These are phyloP conservation scores for Mythimna ferrago DNA, from an alignment of 2,888 invertebrate genomes.

Conservation along the genomic window DNA sequence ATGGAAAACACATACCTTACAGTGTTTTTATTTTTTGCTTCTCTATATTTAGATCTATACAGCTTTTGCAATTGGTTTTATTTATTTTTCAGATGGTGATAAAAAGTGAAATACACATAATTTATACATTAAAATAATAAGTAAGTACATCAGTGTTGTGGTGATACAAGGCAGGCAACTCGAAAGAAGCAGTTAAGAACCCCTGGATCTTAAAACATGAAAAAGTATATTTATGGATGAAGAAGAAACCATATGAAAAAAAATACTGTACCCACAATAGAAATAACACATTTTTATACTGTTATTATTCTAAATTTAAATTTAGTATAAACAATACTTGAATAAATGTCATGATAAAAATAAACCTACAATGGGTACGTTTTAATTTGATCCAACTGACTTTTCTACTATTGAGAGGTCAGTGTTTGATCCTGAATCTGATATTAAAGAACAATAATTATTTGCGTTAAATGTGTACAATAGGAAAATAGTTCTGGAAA, in stretches of 20 bases:
- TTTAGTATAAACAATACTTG: conserved; percentile 35
- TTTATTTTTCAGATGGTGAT: conserved; percentile 34
- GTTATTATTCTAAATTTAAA: conserved; percentile 32
- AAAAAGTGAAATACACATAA: not conserved
- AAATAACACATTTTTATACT: conserved; percentile 9
- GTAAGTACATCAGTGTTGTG: conserved; percentile 1
- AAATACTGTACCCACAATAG: not conserved
- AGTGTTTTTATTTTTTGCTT: not conserved
- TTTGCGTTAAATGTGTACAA: conserved; percentile 3
- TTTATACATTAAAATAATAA: conserved; percentile 1
- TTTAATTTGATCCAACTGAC: not conserved
- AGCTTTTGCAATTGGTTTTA: not conserved
- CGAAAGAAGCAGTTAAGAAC: not conserved
- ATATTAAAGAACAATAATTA: not conserved
- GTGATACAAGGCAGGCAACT: not conserved
- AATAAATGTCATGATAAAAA: conserved; percentile 43
- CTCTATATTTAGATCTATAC: not conserved
- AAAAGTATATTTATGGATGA: not conserved
- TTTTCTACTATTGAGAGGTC: too few relatives aligned
- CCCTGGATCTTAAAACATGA: not conserved
- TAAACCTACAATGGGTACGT: conserved; percentile 15
- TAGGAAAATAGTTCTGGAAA: not conserved
- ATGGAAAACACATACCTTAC: not conserved
- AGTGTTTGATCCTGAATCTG: conserved; percentile 20
- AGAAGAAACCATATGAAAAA: not conserved